Conservation (phyloP, 2,888 invertebrate species). For the Luperina testacea region DNA sequence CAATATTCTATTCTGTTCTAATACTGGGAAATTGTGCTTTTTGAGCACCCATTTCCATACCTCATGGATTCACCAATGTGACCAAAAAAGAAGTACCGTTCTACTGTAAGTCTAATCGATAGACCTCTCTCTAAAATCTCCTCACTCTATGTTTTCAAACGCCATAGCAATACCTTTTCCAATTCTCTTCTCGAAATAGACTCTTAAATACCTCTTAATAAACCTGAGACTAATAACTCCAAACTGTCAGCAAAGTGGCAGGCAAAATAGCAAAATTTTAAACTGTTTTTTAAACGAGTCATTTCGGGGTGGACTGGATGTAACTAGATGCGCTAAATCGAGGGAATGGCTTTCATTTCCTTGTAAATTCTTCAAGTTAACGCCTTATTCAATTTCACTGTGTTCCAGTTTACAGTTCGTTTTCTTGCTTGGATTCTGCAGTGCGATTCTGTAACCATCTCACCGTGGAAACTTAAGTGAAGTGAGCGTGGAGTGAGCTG, state of each 20-base stretch:
- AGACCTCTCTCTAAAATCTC: too few species aligned
- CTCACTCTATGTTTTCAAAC: background rate
- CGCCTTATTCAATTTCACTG: slow-evolving; percentile 44
- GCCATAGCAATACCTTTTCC: slow-evolving; percentile 20
- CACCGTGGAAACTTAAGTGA: too few species aligned
- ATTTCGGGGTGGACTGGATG: slow-evolving; percentile 45
- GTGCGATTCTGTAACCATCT: too few species aligned
- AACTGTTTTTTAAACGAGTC: slow-evolving; percentile 66
- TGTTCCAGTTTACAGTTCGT: slow-evolving; percentile 28
- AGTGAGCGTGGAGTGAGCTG: too few species aligned
- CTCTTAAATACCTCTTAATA: slow-evolving; percentile 21
- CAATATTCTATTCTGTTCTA: background rate
- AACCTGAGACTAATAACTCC: slow-evolving; percentile 29
- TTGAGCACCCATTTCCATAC: background rate
- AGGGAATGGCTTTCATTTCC: slow-evolving; percentile 56
- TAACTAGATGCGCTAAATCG: slow-evolving; percentile 41
- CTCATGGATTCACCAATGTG: background rate
- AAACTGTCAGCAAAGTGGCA: slow-evolving; percentile 38
- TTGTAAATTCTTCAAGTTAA: slow-evolving; percentile 55
- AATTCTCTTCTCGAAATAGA: slow-evolving; percentile 29
- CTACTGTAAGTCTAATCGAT: background rate
- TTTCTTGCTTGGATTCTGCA: slow-evolving; percentile 13
- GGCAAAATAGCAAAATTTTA: slow-evolving; percentile 71
- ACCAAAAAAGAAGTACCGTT: background rate
- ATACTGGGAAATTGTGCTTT: background rate